Evolutionary conservation across 2,113 vertebrate species (phyloP).

Genomic region (Sterna hirundo): DNA sequence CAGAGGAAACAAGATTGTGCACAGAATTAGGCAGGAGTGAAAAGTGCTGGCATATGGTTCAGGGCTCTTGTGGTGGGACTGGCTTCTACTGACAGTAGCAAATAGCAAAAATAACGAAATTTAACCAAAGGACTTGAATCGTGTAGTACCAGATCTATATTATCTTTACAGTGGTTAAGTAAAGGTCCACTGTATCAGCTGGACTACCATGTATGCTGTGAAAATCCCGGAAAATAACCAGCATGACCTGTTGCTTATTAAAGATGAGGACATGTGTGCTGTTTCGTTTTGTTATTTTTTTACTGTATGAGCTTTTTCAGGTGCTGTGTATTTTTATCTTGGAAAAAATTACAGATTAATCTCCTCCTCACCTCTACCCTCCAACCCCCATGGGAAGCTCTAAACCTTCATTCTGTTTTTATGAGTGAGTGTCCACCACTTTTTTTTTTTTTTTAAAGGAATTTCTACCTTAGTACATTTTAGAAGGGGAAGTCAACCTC

Average conservation of each 20-base stretch:
- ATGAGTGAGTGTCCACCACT: not conserved
- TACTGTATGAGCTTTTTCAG: not conserved
- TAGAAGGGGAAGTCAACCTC: not conserved
- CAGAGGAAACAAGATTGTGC: not conserved
- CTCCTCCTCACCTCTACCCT: fast-evolving
- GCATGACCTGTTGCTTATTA: not conserved
- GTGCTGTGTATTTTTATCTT: not conserved
- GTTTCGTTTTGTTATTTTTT: not conserved
- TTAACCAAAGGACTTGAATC: not conserved
- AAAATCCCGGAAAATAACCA: not conserved
- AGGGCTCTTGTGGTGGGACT: not conserved
- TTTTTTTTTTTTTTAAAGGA: not conserved
- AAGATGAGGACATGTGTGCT: not conserved
- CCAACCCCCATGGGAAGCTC: not conserved
- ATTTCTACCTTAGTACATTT: not conserved
- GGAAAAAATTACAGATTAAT: not conserved
- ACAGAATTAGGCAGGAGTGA: not conserved
- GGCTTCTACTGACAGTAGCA: not conserved
- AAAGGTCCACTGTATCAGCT: not conserved
- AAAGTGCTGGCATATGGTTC: not conserved
- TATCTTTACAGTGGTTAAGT: not conserved
- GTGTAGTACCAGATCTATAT: not conserved
- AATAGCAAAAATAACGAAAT: not conserved
- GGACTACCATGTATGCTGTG: not conserved
- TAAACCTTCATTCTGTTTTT: not conserved